Percentiles rank a stretch among this genome's conserved stretches.
Evolutionary conservation across 2,888 invertebrate genomes (phyloP).

Genomic region (Tipula unca): DNA sequence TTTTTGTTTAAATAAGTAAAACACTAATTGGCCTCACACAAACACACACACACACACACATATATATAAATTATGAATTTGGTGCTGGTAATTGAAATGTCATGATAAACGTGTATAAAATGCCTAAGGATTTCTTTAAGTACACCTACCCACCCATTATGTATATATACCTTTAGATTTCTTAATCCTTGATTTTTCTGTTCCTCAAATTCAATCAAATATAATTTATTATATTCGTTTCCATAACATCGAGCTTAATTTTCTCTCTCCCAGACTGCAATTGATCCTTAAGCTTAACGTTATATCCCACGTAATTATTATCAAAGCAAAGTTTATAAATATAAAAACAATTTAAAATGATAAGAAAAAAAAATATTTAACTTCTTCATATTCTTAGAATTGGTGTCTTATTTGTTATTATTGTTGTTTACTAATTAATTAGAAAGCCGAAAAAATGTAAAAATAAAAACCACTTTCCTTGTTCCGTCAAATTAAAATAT

Average conservation of each 20-base stretch:
- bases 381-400: neutral
- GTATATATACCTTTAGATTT: neutral
- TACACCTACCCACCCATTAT: neutral
- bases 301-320: neutral
- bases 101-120: no score
- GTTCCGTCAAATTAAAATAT: neutral
- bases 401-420: neutral
- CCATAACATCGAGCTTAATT: neutral
- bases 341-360: neutral
- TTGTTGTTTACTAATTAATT: neutral
- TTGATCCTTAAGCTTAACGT: neutral
- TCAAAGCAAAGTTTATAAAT: neutral
- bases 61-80: no score
- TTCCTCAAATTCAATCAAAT: neutral
- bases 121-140: no score
- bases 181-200: neutral
- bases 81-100: no score
- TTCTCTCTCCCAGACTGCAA: neutral
- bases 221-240: neutral
- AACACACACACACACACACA: no score
- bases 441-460: neutral
- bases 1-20: no score
- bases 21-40: no score
- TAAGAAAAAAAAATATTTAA: neutral
- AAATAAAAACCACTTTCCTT: conserved; percentile 1